phyloP scores from a whole-genome alignment of 2,888 invertebrate genomes.

The Caenorhabditis parvicauda region DNA sequence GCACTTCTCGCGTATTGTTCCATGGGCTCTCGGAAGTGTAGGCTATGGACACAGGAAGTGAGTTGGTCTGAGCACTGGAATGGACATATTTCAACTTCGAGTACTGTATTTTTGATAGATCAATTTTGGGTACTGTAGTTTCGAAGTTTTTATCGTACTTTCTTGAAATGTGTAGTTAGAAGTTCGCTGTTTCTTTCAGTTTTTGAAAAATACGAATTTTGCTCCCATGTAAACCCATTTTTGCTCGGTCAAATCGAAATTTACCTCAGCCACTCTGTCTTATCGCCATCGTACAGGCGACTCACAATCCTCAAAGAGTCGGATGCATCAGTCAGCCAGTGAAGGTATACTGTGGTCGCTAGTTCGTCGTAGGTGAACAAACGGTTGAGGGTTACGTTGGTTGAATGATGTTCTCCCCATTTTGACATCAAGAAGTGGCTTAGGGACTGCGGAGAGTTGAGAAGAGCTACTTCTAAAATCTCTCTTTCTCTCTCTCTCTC shows the following conservation, averaged over 20 bases:
- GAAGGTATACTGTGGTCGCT: constrained; percentile 40
- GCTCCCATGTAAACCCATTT: no score
- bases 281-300: no score
- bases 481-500: background rate
- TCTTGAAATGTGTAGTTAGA: no score
- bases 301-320: no score
- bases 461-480: constrained; percentile 16
- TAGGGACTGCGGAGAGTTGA: constrained; percentile 26
- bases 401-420: constrained; percentile 24
- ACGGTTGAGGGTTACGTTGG: constrained; percentile 20
- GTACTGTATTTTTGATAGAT: no score
- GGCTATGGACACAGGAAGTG: constrained; percentile 1
- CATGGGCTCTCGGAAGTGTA: constrained; percentile 19
- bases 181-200: no score
- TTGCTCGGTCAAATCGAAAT: no score
- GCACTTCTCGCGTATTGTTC: constrained; percentile 9
- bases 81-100: background rate
- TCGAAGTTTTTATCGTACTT: no score
- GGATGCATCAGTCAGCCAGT: constrained; percentile 44
- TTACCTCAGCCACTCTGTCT: no score
- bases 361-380: constrained; percentile 46
- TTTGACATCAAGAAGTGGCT: constrained; percentile 22
- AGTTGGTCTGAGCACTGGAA: constrained; percentile 8
- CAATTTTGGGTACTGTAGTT: no score
- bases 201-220: no score